These are phyloP conservation scores for Drosophila sulfurigaster DNA, from an alignment of 1,140 invertebrate species.

Conservation along the genomic window DNA sequence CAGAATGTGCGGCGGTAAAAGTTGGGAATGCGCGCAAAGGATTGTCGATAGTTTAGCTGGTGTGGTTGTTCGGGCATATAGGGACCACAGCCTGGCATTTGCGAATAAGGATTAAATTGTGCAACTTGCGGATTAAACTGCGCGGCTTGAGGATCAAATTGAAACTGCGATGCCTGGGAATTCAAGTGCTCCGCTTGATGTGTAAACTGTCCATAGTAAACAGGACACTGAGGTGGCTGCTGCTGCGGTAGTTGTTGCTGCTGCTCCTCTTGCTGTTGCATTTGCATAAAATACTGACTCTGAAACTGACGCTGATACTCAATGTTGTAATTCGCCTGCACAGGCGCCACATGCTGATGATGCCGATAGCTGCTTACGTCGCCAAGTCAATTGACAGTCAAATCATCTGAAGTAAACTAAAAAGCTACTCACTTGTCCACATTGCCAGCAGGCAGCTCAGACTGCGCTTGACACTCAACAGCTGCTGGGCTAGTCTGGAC, in stretches of 20 bases:
- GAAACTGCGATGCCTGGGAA: neutral
- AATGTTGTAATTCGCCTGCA: slow-evolving; percentile 6
- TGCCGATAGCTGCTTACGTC: slow-evolving; percentile 33
- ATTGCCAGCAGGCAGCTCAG: slow-evolving; percentile 82
- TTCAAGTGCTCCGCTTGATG: neutral
- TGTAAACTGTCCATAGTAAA: slow-evolving; percentile 3
- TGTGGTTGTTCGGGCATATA: slow-evolving; percentile 9
- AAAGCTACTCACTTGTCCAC: slow-evolving; percentile 88
- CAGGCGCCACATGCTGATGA: neutral
- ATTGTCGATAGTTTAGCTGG: neutral
- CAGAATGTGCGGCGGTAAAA: neutral
- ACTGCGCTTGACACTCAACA: neutral
- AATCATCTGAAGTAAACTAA: neutral
- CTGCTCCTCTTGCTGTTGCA: neutral
- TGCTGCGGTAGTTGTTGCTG: too few species aligned
- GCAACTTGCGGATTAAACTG: neutral
- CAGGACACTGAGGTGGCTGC: neutral
- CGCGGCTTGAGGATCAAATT: neutral
- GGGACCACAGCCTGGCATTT: neutral
- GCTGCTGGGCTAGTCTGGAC: neutral
- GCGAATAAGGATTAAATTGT: slow-evolving; percentile 1
- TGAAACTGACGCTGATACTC: slow-evolving; percentile 4
- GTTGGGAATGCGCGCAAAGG: neutral
- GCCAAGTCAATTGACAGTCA: slow-evolving; percentile 36
- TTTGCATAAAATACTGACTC: slow-evolving; percentile 34